Evolutionary conservation across 2,888 invertebrate species (phyloP), one percentile per base, ranked within the genome.

Genomic region (Calliphora vomitoria): DNA sequence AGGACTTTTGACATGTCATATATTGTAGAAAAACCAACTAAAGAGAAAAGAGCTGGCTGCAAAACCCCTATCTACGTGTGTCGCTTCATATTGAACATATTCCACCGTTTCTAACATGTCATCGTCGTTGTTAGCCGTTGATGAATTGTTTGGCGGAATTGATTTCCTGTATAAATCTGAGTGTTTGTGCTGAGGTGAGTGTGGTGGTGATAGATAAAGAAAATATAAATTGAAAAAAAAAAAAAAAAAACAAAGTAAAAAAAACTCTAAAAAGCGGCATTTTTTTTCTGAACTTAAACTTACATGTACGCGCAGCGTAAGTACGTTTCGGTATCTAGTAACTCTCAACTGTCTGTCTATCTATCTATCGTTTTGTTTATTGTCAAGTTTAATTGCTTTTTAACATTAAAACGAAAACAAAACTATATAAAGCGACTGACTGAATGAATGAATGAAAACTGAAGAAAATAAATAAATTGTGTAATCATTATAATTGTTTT

Each of bases 381-480:
- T 60, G 76, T 85, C 76, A 85, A 72, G 53, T 78, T 81, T 76
- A 82, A 78, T 85, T 72, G 85, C 60, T 69, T 69, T 71, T 80
- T 35, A 15, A 41, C 15, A 25, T 50, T 13, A 10, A 41, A 53
- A 38, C 10, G 13, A 18, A 47, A 81, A 71, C 15, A 50, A 18
- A 35, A 35, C 0, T 0, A 3, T 0, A 6, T 4, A 35, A 5
- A 35, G 0, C 5, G 6, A 6, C 35, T 6, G 35, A 35, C 35
- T 35, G 35, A 35, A 35, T 35, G 35, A 6, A 35, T 35, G 35
- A 35, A 35, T 35, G 35, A 35, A 35, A 35, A 35, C 35, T 35
- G 35, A 6, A 25, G 6, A 58, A 35, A 69, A 75, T 18, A 5
- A 25, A 69, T 47, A 69, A 60, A 75, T 60, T 81, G 47, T 68